phyloP scores from a whole-genome alignment of 2,113 vertebrate genomes.

The Oreamnos americanus region DNA sequence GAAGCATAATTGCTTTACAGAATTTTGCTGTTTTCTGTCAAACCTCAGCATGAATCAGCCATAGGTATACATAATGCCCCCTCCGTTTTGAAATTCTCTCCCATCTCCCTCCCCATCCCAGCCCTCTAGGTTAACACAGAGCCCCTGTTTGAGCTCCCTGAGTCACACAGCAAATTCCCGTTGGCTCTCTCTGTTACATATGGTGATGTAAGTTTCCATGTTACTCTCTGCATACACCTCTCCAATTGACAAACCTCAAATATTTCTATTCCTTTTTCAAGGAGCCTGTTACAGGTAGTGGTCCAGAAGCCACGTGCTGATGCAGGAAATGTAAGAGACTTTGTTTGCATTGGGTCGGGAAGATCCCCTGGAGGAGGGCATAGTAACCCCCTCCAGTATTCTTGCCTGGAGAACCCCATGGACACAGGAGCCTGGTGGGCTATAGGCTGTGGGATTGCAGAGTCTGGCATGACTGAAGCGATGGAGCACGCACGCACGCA shows the following conservation, averaged over 20 bases:
- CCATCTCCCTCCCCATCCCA: background rate
- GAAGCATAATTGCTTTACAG: background rate
- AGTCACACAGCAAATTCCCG: rapidly evolving
- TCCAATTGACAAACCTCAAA: background rate
- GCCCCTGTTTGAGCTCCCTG: background rate
- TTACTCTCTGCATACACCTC: background rate
- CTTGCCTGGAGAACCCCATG: background rate
- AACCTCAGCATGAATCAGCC: background rate
- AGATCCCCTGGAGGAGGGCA: background rate
- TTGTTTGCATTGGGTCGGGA: rapidly evolving
- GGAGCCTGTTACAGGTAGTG: too few relatives aligned
- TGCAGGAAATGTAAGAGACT: rapidly evolving
- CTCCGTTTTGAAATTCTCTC: background rate
- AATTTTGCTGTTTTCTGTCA: background rate
- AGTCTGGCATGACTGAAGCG: rapidly evolving
- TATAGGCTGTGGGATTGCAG: rapidly evolving
- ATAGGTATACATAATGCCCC: background rate
- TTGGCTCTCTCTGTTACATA: background rate
- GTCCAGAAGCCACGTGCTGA: background rate
- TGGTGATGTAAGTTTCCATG: background rate
- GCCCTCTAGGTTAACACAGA: background rate
- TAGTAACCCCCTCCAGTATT: background rate
- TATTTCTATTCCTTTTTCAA: background rate
- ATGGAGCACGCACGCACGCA: rapidly evolving
- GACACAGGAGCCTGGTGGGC: background rate